Evolutionary conservation across 2,797 vertebrate species (phyloP), one percentile per base, ranked within the genome.

Genomic region (Scleropages formosus): DNA sequence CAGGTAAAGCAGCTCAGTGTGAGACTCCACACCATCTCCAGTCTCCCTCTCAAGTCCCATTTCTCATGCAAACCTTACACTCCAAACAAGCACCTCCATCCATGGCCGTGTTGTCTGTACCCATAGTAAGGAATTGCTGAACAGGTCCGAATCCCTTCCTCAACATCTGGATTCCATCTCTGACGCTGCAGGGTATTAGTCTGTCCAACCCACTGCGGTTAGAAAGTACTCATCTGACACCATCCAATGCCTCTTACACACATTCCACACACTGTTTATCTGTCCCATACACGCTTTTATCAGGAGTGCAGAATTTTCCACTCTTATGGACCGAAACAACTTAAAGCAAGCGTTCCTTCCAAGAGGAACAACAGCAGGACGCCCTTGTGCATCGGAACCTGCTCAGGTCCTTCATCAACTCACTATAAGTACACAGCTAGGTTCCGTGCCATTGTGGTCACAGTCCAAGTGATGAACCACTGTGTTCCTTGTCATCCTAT

Each of bases 191-290:
- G 66, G 66, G 26, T 39, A 22, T 8, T 20, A 44, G 69, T 47
- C 44, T 20, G 69, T 20, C 66, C 16, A 46, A 44, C 58, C 24
- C 18, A 15, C 16, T 44, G 7, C 20, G 27, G 75, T 39, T 73
- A 56, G 46, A 22, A 72, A 47, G 22, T 39, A 63, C 66, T 51
- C 18, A n/a, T 67, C 74, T 59, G 51, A 66, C 64, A 13, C 63
- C 20, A 44, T 47, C 47, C 22, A 15, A 13, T 24, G 20, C 53
- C 31, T 22, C n/a, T 39, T 31, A 12, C 51, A 74, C 58, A 67
- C 69, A 58, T 61, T 62, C 53, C 18, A 24, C 9, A 20, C 12
- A 65, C 46, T 47, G 51, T 15, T 61, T 66, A 64, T 69, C 26
- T 49, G 66, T 22, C 15, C 26, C 22, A 7, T 12, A 1, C 66